Evolutionary conservation across 2,797 vertebrate genomes (phyloP).

Genomic region (Myripristis murdjan): DNA sequence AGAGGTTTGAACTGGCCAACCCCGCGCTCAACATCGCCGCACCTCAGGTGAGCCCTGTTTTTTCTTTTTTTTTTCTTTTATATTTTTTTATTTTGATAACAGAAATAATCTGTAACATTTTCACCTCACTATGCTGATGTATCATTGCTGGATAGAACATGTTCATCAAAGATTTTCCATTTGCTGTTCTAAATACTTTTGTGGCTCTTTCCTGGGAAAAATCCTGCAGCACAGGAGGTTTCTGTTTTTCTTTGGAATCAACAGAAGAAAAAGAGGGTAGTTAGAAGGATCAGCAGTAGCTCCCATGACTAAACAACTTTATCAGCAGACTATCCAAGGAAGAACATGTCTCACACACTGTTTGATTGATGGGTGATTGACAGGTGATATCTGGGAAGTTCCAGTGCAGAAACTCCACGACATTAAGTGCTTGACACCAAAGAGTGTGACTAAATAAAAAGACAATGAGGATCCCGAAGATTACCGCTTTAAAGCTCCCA

Average conservation of each 20-base stretch:
- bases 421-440: too few species aligned
- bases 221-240: too few species aligned
- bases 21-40: constrained; percentile 90
- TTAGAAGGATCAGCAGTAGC: too few species aligned
- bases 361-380: not conserved
- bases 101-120: too few species aligned
- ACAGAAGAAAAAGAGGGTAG: not conserved
- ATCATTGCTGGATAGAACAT: too few species aligned
- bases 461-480: not conserved
- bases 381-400: not conserved
- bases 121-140: too few species aligned
- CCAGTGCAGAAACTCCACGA: not conserved
- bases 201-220: too few species aligned
- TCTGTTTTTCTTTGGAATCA: not conserved
- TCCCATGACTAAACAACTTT: not conserved
- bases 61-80: too few species aligned
- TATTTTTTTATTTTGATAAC: too few species aligned
- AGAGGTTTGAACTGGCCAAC: constrained; percentile 93
- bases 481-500: too few species aligned
- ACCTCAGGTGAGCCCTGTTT: constrained; percentile 89
- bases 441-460: not conserved
- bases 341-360: too few species aligned
- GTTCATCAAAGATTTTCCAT: constrained; percentile 18
- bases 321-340: too few species aligned
- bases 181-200: not conserved